Base-by-base conservation (phyloP, 2,888 invertebrate species). In the Beris morrisii region DNA sequence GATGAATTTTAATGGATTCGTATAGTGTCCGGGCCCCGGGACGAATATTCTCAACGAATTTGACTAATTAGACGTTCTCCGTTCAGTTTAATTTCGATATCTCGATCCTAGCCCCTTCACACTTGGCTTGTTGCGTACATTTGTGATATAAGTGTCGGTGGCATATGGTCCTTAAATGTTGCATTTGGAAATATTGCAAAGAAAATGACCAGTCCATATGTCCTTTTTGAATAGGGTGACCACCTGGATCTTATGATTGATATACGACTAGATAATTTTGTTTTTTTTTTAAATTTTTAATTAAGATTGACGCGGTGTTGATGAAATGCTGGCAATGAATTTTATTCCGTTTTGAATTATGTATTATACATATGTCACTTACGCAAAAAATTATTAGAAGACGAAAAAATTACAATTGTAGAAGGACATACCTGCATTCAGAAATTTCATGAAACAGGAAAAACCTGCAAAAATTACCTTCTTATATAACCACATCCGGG, bases 81-180 rank as follows among this genome's bases (percentile, higher is more conserved):
- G 50, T 30, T 56, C 48, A 15, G 48, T 50, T 31, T 59, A 32
- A 59, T 50, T 59, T 46, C 28, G 50, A 48, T 59, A 59, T 59
- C 59, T 48, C 3, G 48, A 59, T 59, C 15, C 15, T 48, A 48
- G 50, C 46, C 59, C 32, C 56, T 68, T 68, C 65, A 68, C 68
- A 68, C 68, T 68, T 65, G 61, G 68, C 15, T 65, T 68, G 56
- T 22, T 65, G 31, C 52, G n/a, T 31, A 48, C 46, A 22, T n/a
- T 32, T 9, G 65, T 68, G 61, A 43, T 65, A 58, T 67, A 65
- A 22, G 22, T 67, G 68, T n/a, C 38, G 31, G 30, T 59, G 59
- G 28, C 50, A 50, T 59, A 9, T 31, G 50, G 32, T 22, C 38
- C 46, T 44, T 15, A 32, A n/a, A 13, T 50, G 38, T 38, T 38